Percentiles rank a stretch among this genome's conserved stretches.
These are phyloP conservation scores for Apamea monoglypha DNA, from an alignment of 2,888 invertebrate genomes.

Conservation along the genomic window DNA sequence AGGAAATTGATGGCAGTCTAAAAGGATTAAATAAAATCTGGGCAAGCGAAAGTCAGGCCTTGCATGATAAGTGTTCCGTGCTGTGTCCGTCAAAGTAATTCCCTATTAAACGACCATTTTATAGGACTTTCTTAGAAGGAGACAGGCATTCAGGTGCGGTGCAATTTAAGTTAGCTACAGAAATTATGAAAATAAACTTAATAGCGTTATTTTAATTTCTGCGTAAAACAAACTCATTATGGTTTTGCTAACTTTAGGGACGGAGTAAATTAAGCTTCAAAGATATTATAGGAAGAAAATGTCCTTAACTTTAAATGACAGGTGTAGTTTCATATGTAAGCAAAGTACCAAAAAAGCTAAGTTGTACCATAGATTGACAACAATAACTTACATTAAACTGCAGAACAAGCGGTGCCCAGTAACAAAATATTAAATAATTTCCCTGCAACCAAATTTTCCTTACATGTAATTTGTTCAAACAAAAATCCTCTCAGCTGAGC, in stretches of 20 bases:
- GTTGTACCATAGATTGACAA: not conserved
- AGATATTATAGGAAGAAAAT: not conserved
- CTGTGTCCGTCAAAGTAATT: slow-evolving; percentile 43
- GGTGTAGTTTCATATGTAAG: not conserved
- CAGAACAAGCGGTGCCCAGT: not conserved
- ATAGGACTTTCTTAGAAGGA: slow-evolving; percentile 2
- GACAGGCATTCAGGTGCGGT: slow-evolving; percentile 7
- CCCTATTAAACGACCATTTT: slow-evolving; percentile 15
- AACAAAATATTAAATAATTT: slow-evolving; percentile 26
- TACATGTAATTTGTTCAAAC: slow-evolving; percentile 32
- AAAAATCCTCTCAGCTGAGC: slow-evolving; percentile 32
- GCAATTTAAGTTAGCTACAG: slow-evolving; percentile 13
- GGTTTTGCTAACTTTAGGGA: not conserved
- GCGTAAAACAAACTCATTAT: not conserved
- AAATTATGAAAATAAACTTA: not conserved
- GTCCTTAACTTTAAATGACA: not conserved
- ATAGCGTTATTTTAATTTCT: not conserved
- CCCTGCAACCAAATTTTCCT: slow-evolving; percentile 17
- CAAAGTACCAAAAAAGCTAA: not conserved
- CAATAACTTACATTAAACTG: slow-evolving; percentile 9
- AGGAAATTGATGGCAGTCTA: slow-evolving; percentile 46
- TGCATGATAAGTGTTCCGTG: slow-evolving; percentile 48
- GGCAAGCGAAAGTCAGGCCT: slow-evolving; percentile 21
- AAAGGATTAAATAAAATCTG: slow-evolving; percentile 55
- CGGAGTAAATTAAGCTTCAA: not conserved